A percentile compares a stretch with the other conserved stretches of the same genome.
These are phyloP conservation scores for Kryptolebias marmoratus DNA, from an alignment of 2,113 vertebrate genomes.

Conservation along the genomic window DNA sequence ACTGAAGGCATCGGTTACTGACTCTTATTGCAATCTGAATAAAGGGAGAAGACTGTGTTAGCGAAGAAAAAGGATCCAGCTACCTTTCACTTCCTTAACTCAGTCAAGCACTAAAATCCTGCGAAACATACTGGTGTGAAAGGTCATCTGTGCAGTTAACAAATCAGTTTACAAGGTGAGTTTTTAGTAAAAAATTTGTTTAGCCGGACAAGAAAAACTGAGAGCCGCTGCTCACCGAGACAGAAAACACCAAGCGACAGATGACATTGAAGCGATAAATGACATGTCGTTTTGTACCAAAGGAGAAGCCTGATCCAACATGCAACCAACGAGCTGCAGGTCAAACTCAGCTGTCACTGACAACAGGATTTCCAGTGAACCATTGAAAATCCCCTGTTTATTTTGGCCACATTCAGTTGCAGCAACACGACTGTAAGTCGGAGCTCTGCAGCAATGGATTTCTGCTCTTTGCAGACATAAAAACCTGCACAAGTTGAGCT, in stretches of 20 bases:
- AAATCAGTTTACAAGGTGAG: not conserved
- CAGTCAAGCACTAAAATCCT: not conserved
- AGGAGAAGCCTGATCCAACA: not conserved
- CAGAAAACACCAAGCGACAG: not conserved
- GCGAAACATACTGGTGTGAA: not conserved
- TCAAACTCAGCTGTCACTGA: not conserved
- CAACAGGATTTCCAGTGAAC: conserved; percentile 1
- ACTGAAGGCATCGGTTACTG: not conserved
- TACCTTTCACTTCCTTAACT: not conserved
- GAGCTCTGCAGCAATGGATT: no score
- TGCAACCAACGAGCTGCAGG: not conserved
- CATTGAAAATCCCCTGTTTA: not conserved
- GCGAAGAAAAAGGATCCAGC: no score
- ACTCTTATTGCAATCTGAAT: not conserved
- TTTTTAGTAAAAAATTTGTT: not conserved
- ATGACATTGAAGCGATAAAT: not conserved
- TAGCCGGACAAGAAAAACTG: not conserved
- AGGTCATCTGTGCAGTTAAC: not conserved
- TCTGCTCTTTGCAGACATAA: no score
- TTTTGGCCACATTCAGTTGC: not conserved
- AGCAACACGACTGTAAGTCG: not conserved
- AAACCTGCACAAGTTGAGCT: no score
- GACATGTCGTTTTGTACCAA: not conserved
- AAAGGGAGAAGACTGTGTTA: not conserved
- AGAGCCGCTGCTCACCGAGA: no score